Percentiles rank a stretch among this genome's conserved stretches.
These are phyloP conservation scores for Danio jaintianensis DNA, from an alignment of 2,797 vertebrate species.

Conservation along the genomic window DNA sequence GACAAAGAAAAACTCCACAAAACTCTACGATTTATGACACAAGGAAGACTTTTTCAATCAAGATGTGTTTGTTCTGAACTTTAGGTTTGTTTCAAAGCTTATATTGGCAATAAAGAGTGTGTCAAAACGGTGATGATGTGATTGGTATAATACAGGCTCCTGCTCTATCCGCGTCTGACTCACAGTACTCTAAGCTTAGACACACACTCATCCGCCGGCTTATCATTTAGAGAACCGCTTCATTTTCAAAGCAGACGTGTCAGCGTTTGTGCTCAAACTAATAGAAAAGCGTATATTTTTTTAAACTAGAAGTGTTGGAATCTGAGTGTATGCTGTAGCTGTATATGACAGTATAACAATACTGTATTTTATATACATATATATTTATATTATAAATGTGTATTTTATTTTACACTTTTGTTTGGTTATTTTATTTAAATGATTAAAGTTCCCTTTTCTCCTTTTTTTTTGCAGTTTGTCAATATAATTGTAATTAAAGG, in stretches of 20 bases:
- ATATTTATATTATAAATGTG: no score
- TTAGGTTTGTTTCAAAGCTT: constrained; percentile 27
- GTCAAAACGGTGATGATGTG: constrained; percentile 23
- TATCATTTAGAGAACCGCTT: constrained; percentile 26
- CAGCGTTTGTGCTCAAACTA: constrained; percentile 8
- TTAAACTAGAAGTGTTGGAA: not conserved
- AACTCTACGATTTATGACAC: constrained; percentile 10
- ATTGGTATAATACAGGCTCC: constrained; percentile 28
- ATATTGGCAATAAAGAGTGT: constrained; percentile 20
- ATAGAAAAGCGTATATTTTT: constrained; percentile 22
- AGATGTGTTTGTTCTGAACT: constrained; percentile 8
- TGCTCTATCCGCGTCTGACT: constrained; percentile 14
- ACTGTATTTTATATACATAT: no score
- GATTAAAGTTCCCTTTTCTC: no score
- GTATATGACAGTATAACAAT: not conserved
- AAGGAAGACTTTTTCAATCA: constrained; percentile 13
- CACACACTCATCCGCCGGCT: not conserved
- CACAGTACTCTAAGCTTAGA: constrained; percentile 10
- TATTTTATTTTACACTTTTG: no score
- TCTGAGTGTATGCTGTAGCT: no score
- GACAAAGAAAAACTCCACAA: not conserved
- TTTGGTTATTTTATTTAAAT: no score
- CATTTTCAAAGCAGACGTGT: constrained; percentile 38
- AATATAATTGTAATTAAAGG: no score
- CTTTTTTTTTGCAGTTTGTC: no score